phyloP scores from a whole-genome alignment of 2,113 vertebrate species.

The Oceanodroma tethys region DNA sequence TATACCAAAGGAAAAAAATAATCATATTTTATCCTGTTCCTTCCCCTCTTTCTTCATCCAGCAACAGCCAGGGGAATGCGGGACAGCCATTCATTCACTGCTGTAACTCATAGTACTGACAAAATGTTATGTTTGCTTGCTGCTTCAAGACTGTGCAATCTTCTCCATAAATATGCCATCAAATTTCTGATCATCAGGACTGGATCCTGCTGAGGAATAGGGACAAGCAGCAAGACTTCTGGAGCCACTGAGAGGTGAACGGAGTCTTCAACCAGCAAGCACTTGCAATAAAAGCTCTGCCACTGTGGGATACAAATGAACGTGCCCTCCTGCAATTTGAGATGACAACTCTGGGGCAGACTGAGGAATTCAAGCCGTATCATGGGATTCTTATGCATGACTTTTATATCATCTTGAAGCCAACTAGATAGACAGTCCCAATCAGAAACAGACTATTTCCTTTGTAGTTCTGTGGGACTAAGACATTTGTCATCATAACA shows the following conservation, averaged over 20 bases:
- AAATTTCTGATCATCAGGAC: background rate
- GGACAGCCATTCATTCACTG: background rate
- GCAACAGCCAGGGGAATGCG: background rate
- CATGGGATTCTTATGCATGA: background rate
- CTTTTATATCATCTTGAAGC: background rate
- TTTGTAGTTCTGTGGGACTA: background rate
- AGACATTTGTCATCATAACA: background rate
- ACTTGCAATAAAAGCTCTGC: background rate
- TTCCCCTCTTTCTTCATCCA: background rate
- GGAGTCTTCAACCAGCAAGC: background rate
- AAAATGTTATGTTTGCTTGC: background rate
- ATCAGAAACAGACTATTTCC: background rate
- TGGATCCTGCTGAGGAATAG: background rate
- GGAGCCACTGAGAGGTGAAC: background rate
- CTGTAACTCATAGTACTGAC: background rate
- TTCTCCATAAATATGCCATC: background rate
- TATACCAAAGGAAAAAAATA: background rate
- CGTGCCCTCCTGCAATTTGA: background rate
- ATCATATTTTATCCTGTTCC: background rate
- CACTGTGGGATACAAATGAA: background rate
- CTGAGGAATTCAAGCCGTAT: background rate
- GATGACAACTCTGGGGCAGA: background rate
- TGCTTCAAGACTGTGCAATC: background rate
- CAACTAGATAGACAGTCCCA: background rate
- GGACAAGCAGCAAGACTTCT: slow-evolving; percentile 4